Conservation (phyloP, 2,888 invertebrate genomes). For the Taenaris catops region DNA sequence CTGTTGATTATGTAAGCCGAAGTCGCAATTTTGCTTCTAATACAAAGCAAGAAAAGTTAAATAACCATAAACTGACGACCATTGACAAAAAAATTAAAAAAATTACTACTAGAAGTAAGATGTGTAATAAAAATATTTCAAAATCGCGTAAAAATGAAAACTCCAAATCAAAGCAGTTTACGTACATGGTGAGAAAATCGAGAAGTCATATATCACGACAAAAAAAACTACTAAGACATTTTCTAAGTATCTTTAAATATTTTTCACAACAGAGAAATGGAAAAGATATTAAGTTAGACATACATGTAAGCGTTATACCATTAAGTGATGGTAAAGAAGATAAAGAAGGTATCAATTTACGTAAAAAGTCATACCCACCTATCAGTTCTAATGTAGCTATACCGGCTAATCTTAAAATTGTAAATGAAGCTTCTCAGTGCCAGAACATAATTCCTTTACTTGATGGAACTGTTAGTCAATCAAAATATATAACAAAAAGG, state of each 20-base stretch:
- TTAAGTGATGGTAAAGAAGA: constrained; percentile 21
- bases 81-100: not conserved
- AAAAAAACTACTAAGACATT: constrained; percentile 32
- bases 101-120: constrained; percentile 3
- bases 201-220: constrained; percentile 23
- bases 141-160: constrained; percentile 18
- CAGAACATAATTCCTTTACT: constrained; percentile 47
- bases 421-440: not conserved
- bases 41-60: constrained; percentile 14
- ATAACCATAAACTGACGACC: constrained; percentile 2
- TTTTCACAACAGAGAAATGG: constrained; percentile 35
- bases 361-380: not conserved
- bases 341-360: constrained; percentile 2
- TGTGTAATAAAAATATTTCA: constrained; percentile 9
- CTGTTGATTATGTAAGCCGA: constrained; percentile 29
- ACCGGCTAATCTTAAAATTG: not conserved
- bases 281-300: constrained; percentile 46
- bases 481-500: constrained; percentile 39
- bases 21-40: constrained; percentile 15
- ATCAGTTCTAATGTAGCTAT: constrained; percentile 1
- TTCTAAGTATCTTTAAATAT: constrained; percentile 41
- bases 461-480: constrained; percentile 45
- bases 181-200: constrained; percentile 32
- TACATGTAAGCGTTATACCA: constrained; percentile 47
- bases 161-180: constrained; percentile 32